These are phyloP conservation scores for Metridium senile DNA, from an alignment of 92 coral and sea anemone species.

Conservation along the genomic window DNA sequence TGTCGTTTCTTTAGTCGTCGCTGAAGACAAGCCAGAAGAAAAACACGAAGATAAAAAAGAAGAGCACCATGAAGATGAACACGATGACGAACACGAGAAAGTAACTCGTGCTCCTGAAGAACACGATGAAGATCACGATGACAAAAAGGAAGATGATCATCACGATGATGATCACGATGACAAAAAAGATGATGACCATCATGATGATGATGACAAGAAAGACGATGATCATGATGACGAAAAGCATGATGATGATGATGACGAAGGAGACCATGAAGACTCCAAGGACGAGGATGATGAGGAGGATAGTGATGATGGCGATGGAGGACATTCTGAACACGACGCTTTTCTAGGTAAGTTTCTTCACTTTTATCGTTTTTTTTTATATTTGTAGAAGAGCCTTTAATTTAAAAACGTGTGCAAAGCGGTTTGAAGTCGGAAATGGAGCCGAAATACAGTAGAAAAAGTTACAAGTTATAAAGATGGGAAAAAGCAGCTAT, in stretches of 20 bases:
- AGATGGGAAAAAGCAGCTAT: too few relatives aligned
- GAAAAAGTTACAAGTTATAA: too few relatives aligned
- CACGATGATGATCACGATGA: constrained; percentile 50
- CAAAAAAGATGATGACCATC: constrained; percentile 20
- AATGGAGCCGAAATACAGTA: too few relatives aligned
- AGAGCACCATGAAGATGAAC: constrained; percentile 37
- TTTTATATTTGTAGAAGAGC: too few relatives aligned
- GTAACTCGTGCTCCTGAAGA: constrained; percentile 42
- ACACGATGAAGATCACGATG: constrained; percentile 42
- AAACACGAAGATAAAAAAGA: constrained; percentile 30
- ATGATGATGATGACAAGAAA: constrained; percentile 41
- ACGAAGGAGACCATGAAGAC: constrained; percentile 36
- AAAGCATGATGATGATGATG: constrained; percentile 54
- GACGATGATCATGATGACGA: constrained; percentile 38
- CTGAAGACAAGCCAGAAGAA: constrained; percentile 26
- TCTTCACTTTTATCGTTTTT: too few relatives aligned
- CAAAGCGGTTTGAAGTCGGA: too few relatives aligned
- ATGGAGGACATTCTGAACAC: constrained; percentile 52
- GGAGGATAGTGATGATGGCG: constrained; percentile 25
- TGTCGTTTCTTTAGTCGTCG: constrained; percentile 26
- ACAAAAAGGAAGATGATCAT: constrained; percentile 24
- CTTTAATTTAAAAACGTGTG: too few relatives aligned
- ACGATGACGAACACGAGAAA: constrained; percentile 47
- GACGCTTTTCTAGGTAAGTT: constrained; percentile 89
- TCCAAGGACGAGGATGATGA: constrained; percentile 15